Percentiles rank a stretch among this genome's conserved stretches.
Evolutionary conservation across 2,888 invertebrate species (phyloP).

Genomic region (Herminia tarsipennalis): DNA sequence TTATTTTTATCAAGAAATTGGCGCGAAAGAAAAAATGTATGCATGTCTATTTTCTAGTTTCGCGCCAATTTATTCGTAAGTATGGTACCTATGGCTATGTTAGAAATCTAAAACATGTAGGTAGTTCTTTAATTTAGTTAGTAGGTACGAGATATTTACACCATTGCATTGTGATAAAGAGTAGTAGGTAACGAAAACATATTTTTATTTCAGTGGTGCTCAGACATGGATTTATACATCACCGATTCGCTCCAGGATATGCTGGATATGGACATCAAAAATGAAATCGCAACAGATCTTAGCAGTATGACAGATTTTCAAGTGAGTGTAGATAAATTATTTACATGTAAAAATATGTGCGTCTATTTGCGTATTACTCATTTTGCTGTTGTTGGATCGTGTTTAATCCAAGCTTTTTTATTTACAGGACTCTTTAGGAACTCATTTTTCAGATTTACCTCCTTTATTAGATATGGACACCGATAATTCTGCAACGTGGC

Average conservation of each 20-base stretch:
- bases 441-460: slow-evolving; percentile 87
- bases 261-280: slow-evolving; percentile 95
- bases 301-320: slow-evolving; percentile 89
- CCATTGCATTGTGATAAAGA: too few species aligned
- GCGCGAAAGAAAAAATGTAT: slow-evolving; percentile 59
- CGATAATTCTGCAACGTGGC: slow-evolving; percentile 85
- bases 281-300: slow-evolving; percentile 92
- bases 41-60: too few species aligned
- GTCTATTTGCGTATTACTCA: too few species aligned
- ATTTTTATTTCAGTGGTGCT: slow-evolving; percentile 76
- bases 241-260: slow-evolving; percentile 94
- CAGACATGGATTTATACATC: slow-evolving; percentile 87
- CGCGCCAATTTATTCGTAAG: too few species aligned
- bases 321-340: slow-evolving; percentile 70
- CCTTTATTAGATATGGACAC: slow-evolving; percentile 89
- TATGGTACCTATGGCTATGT: too few species aligned
- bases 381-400: too few species aligned
- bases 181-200: background rate
- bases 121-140: background rate
- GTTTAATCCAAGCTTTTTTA: too few species aligned
- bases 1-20: slow-evolving; percentile 44
- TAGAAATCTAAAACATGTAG: background rate
- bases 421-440: slow-evolving; percentile 85
- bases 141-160: background rate
- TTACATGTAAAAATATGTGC: too few species aligned